phyloP scores from a whole-genome alignment of 2,888 invertebrate genomes.

The Diachrysia chrysitis region DNA sequence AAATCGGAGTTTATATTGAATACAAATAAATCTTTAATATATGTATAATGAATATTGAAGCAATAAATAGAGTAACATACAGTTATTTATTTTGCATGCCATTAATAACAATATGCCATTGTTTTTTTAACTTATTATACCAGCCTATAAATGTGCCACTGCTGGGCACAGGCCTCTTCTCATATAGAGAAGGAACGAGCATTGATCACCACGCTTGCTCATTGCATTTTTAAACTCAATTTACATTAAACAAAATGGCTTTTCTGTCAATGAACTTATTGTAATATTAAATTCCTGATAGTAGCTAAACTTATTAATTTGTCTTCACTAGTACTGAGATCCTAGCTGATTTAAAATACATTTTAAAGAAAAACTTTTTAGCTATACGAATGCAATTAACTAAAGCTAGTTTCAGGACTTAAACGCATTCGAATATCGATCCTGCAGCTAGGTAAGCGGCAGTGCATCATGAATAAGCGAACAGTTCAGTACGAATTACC shows the following conservation, averaged over 20 bases:
- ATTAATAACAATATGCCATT: background rate
- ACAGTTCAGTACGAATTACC: constrained; percentile 39
- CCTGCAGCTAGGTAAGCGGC: constrained; percentile 6
- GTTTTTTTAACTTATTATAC: background rate
- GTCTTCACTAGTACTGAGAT: too few species aligned
- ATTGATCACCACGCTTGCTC: too few species aligned
- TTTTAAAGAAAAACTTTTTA: too few species aligned
- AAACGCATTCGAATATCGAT: constrained; percentile 51
- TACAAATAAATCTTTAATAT: background rate
- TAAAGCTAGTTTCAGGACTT: too few species aligned
- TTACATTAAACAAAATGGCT: background rate
- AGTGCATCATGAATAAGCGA: constrained; percentile 59
- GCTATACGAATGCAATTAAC: too few species aligned
- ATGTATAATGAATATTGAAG: background rate
- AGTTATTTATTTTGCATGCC: background rate
- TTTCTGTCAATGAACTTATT: background rate
- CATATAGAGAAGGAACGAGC: too few species aligned
- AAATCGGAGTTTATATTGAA: background rate
- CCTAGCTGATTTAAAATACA: too few species aligned
- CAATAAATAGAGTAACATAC: background rate
- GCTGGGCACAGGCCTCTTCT: too few species aligned
- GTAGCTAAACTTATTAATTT: too few species aligned
- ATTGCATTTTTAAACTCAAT: too few species aligned
- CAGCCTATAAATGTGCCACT: too few species aligned
- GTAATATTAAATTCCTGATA: too few species aligned